Base-by-base conservation (phyloP, 2,888 invertebrate species). In the Endomychus coccineus region DNA sequence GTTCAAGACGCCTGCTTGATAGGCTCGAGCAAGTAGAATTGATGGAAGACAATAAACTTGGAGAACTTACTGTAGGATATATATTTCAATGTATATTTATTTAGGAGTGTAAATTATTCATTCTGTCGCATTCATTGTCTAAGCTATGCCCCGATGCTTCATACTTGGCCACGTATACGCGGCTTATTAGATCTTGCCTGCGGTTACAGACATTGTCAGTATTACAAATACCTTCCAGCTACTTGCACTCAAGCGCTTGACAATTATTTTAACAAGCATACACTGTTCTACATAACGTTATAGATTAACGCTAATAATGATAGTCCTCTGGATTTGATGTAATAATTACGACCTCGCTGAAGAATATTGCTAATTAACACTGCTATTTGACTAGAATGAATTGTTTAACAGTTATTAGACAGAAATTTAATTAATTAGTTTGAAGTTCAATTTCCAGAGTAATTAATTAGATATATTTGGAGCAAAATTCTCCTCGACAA, bases 31-130 rank as follows among this genome's bases (percentile, higher is more conserved):
- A 25, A 9, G 27, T 45, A 44, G 49, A 53, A 51, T 51, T 51
- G 43, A 47, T 46, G 35, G 46, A 37, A 44, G 49, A 43, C 45
- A 49, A 51, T 52, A 54, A 52, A 52, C 51, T 45, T 30, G 34
- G 23, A 29, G 32, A 43, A 37, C 40, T 34, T n/a, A 50, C 51
- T 48, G 46, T 49, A 56, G 55, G 56, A 57, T 61, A 58, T 59
- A 55, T 53, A 56, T 56, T 54, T 50, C 45, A 54, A 52, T 53
- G 52, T 58, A 54, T 61, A 61, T 62, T 62, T 61, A 57, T 59
- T 62, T 57, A 59, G 54, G 56, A 43, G 45, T 51, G 61, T 62
- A 61, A 61, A 61, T 62, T 55, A 62, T 62, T 59, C 56, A 60
- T 56, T 51, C 46, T 51, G 47, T 53, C 50, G 44, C 41, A 48